Percentiles rank a stretch among this genome's conserved stretches.
Conservation (phyloP, 1,140 invertebrate species). For the Drosophila tani region DNA sequence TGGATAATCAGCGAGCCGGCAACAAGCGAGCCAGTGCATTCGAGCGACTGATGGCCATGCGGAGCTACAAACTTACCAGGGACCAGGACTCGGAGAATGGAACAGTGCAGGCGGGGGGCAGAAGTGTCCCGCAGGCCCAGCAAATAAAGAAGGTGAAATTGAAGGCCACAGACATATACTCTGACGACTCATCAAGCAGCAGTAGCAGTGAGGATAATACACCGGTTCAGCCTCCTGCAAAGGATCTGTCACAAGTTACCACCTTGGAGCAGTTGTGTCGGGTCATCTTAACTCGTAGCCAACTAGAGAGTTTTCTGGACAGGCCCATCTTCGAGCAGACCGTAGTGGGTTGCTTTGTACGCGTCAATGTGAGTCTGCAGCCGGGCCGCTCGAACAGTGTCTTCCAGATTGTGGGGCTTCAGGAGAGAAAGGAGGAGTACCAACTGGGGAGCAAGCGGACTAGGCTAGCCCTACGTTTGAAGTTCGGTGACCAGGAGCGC, state of each 20-base stretch:
- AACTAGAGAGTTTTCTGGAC: slow-evolving; percentile 41
- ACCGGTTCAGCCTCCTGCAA: too few relatives aligned
- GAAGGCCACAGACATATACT: slow-evolving; percentile 28
- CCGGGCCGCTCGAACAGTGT: not conserved
- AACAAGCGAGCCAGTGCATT: slow-evolving; percentile 26
- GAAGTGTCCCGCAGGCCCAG: not conserved
- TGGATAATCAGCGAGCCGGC: slow-evolving; percentile 4
- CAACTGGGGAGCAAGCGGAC: slow-evolving; percentile 21
- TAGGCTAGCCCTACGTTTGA: slow-evolving; percentile 12
- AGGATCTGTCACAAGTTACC: not conserved
- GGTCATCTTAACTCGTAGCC: slow-evolving; percentile 38
- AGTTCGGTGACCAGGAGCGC: not conserved
- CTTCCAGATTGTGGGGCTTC: slow-evolving; percentile 24
- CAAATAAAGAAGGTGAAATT: slow-evolving; percentile 10
- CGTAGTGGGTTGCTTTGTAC: slow-evolving; percentile 43
- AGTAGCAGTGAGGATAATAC: not conserved
- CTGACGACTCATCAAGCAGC: slow-evolving; percentile 32
- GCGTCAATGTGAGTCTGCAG: slow-evolving; percentile 12
- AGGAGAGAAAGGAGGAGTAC: slow-evolving; percentile 4
- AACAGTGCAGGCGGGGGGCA: not conserved
- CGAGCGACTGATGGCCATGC: slow-evolving; percentile 8
- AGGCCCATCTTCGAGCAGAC: slow-evolving; percentile 51
- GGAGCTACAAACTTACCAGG: slow-evolving; percentile 14
- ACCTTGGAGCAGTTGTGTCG: slow-evolving; percentile 7
- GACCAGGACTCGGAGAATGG: not conserved